Evolutionary conservation across 1,140 invertebrate genomes (phyloP).

Genomic region (Euwallacea fornicatus): DNA sequence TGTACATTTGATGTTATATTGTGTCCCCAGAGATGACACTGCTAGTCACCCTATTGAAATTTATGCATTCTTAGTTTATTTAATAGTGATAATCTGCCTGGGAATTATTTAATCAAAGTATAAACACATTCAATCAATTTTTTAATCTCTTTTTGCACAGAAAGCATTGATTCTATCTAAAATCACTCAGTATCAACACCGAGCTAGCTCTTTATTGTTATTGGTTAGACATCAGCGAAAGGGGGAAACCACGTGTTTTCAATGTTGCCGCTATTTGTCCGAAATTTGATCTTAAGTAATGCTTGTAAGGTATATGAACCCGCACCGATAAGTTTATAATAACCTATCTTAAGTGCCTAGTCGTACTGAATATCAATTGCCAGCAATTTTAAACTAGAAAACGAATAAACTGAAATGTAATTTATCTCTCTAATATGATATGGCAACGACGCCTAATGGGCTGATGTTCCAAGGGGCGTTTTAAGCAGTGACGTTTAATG

Average conservation of each 20-base stretch:
- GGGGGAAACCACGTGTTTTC: background rate
- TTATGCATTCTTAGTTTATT: too few species aligned
- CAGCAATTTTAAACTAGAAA: background rate
- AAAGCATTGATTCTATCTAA: too few species aligned
- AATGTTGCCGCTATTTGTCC: background rate
- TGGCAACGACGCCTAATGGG: background rate
- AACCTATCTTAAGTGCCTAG: background rate
- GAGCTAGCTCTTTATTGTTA: background rate
- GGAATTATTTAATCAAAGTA: too few species aligned
- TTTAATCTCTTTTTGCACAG: too few species aligned
- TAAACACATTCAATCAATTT: too few species aligned
- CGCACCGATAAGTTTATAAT: background rate
- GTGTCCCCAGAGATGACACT: too few species aligned
- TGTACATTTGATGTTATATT: too few species aligned
- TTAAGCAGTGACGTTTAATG: background rate
- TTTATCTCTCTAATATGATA: background rate
- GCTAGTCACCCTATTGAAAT: too few species aligned
- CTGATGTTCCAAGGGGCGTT: slow-evolving; percentile 13
- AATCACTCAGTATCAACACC: too few species aligned
- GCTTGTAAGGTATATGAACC: background rate
- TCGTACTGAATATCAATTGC: background rate
- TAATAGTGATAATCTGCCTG: too few species aligned
- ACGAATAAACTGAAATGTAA: background rate
- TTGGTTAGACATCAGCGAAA: background rate
- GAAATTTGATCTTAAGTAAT: background rate